Evolutionary conservation across 2,888 invertebrate genomes (phyloP).

Genomic region (Sinopyrophorus schimmeli): DNA sequence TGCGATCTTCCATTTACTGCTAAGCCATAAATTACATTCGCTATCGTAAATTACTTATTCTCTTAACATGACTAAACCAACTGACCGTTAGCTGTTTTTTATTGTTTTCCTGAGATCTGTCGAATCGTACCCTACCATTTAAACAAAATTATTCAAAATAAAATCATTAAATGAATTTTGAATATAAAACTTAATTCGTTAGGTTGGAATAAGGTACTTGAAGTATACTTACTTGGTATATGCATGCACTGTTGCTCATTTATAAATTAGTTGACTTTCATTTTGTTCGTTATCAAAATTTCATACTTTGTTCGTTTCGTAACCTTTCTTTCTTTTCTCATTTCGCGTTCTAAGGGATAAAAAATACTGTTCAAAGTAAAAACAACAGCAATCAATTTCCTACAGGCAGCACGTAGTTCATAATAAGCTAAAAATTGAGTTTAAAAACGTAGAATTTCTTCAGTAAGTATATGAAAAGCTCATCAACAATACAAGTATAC

Average conservation of each 20-base stretch:
- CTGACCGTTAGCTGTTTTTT: conserved; percentile 19
- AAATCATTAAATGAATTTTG: conserved; percentile 4
- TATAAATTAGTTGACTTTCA: conserved; percentile 1
- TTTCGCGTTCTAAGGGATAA: conserved; percentile 13
- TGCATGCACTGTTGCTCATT: too few relatives aligned
- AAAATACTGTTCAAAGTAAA: conserved; percentile 12
- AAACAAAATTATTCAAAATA: conserved; percentile 2
- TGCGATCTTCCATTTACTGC: conserved; percentile 19
- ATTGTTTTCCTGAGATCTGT: conserved; percentile 12
- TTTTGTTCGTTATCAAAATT: conserved; percentile 19
- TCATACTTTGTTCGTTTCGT: conserved; percentile 10
- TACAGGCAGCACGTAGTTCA: conserved; percentile 17
- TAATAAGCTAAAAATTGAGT: too few relatives aligned
- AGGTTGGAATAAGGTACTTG: too few relatives aligned
- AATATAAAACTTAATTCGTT: too few relatives aligned
- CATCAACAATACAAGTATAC: too few relatives aligned
- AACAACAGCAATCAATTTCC: conserved; percentile 13
- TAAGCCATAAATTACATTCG: conserved; percentile 17
- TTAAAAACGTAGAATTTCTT: too few relatives aligned
- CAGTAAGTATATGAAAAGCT: too few relatives aligned
- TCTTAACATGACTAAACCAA: conserved; percentile 22
- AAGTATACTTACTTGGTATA: too few relatives aligned
- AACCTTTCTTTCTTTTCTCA: conserved; percentile 7
- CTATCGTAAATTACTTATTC: conserved; percentile 24
- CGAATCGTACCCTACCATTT: conserved; percentile 1